These are phyloP conservation scores for Chalcis sispes DNA, from an alignment of 2,888 invertebrate species.

Conservation along the genomic window DNA sequence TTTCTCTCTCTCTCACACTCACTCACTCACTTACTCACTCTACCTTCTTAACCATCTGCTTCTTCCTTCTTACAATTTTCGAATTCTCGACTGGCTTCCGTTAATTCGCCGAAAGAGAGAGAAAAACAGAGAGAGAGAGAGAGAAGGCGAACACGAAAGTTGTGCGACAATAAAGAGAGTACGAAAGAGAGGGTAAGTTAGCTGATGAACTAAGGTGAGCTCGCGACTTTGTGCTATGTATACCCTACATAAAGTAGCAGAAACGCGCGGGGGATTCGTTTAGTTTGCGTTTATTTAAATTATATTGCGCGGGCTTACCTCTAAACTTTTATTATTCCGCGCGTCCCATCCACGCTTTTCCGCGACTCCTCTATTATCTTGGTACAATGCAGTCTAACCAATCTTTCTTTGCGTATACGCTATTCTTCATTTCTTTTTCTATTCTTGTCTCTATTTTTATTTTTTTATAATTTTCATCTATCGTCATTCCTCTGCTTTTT, in stretches of 20 bases:
- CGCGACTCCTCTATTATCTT: constrained; percentile 59
- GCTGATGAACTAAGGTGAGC: constrained; percentile 35
- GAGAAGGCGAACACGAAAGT: too few relatives aligned
- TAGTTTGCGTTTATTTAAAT: constrained; percentile 63
- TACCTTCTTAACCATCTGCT: too few relatives aligned
- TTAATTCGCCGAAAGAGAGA: constrained; percentile 42
- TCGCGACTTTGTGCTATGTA: too few relatives aligned
- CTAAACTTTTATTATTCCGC: constrained; percentile 63
- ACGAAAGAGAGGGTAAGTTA: neutral
- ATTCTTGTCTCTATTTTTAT: constrained; percentile 31
- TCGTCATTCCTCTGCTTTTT: constrained; percentile 48
- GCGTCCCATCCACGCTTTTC: constrained; percentile 54
- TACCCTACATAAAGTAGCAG: constrained; percentile 29
- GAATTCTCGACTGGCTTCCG: constrained; percentile 16
- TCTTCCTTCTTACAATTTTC: constrained; percentile 37
- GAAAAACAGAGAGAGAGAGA: neutral
- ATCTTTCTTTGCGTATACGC: constrained; percentile 46
- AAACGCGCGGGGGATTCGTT: constrained; percentile 54
- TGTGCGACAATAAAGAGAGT: too few relatives aligned
- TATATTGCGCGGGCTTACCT: constrained; percentile 51
- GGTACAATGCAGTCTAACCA: constrained; percentile 55
- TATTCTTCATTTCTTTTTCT: constrained; percentile 51
- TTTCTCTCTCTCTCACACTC: too few relatives aligned
- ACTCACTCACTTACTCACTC: too few relatives aligned
- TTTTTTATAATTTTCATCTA: neutral